Conservation (phyloP, 1,140 invertebrate species). For the Drosophila parvula region DNA sequence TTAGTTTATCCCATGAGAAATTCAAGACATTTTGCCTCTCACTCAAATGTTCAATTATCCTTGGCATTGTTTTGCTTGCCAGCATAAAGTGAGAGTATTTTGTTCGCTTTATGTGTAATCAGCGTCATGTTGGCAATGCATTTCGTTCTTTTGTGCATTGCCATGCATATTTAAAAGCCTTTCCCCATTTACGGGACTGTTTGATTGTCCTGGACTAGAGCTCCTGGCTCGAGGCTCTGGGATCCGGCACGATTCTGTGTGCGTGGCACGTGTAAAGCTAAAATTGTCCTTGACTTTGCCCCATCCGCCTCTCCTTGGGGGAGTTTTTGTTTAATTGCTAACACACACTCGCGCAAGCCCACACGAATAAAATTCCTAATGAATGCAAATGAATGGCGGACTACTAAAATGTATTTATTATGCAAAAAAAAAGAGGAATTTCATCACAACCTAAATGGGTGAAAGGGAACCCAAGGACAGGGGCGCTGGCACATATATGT, state of each 20-base stretch:
- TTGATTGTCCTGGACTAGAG: slow-evolving; percentile 66
- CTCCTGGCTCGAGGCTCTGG: slow-evolving; percentile 25
- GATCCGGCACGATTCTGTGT: slow-evolving; percentile 26
- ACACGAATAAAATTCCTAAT: slow-evolving; percentile 60
- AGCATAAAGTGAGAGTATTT: slow-evolving; percentile 39
- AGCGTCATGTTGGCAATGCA: slow-evolving; percentile 63
- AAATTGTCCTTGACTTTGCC: slow-evolving; percentile 81
- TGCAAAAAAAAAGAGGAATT: slow-evolving; percentile 57
- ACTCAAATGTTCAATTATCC: background rate
- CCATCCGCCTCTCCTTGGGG: slow-evolving; percentile 2
- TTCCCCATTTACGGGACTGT: slow-evolving; percentile 43
- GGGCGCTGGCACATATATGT: background rate
- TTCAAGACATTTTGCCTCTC: background rate
- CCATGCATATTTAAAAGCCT: slow-evolving; percentile 65
- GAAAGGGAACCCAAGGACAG: slow-evolving; percentile 16
- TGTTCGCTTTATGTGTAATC: slow-evolving; percentile 53
- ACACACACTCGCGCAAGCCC: slow-evolving; percentile 24
- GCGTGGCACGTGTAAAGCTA: slow-evolving; percentile 63
- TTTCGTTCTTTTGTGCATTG: slow-evolving; percentile 55
- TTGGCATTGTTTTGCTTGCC: background rate
- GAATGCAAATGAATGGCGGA: slow-evolving; percentile 78
- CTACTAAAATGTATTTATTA: slow-evolving; percentile 76
- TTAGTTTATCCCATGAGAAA: no score
- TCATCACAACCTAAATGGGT: slow-evolving; percentile 45
- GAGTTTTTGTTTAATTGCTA: slow-evolving; percentile 72